Evolutionary conservation across 92 coral and sea anemone species (phyloP), one percentile per base, ranked within the genome.

Genomic region (Blastomussa wellsi): DNA sequence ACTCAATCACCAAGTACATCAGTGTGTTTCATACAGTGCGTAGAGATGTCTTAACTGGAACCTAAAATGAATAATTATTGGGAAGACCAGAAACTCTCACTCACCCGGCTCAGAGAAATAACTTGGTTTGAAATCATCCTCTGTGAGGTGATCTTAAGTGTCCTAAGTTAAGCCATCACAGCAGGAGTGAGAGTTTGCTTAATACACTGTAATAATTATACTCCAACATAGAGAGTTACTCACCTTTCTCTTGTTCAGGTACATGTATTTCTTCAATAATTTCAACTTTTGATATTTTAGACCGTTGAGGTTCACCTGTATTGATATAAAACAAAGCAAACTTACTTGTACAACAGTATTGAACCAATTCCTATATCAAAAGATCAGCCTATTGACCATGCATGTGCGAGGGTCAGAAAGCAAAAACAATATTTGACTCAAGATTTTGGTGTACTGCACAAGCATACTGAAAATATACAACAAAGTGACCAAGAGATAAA

Each of bases 81-180:
- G n/a, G 49, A 44, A 20, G 10, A 37, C 75, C 60, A 74, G 35
- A 22, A 78, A 78, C 33, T 24, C 55, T 75, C 11, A 14, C 31
- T 55, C 2, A 22, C 2, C 55, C 87, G 81, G 81, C 51, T 87
- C 85, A 86, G 86, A 60, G 22, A 12, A 20, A 15, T 7, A 31
- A 49, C 71, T 59, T 60, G 62, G 66, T 64, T 79, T 51, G 83
- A 76, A 72, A 88, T 79, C 66, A 77, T 44, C 88, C 53, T 52
- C 51, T 75, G 67, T 37, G 80, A 49, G 66, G 76, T 37, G 47
- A 76, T 77, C 88, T 75, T 82, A 51, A 84, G 88, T 82, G 84
- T 83, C 88, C 90, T 83, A 87, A 87, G 82, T 60, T 79, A 77
- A 29, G 78, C 74, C 90, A 71, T 81, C 81, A 81, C 8, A 17